phyloP scores from a whole-genome alignment of 2,113 vertebrate genomes.

The Melozone crissalis region DNA sequence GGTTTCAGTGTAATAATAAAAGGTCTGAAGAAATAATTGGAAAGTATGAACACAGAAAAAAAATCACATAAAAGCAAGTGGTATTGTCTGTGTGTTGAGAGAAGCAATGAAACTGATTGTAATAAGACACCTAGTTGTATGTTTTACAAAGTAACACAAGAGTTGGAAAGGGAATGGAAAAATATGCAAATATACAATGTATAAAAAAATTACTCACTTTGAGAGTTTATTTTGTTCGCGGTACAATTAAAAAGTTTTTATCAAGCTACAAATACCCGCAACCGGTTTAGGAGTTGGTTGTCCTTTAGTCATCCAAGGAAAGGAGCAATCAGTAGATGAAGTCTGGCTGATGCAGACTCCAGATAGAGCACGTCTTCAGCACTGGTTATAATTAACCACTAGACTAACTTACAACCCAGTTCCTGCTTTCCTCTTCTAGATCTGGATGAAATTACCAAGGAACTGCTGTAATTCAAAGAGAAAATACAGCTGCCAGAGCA shows the following conservation, averaged over 20 bases:
- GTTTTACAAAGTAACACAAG: neutral
- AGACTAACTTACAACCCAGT: neutral
- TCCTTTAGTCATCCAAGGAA: neutral
- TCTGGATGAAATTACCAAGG: neutral
- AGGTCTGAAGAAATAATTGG: neutral
- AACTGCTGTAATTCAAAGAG: neutral
- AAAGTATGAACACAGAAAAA: neutral
- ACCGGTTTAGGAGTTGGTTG: neutral
- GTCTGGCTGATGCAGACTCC: neutral
- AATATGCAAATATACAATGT: neutral
- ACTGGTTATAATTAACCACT: neutral
- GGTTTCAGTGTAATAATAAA: neutral
- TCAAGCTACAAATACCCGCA: neutral
- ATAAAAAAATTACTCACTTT: neutral
- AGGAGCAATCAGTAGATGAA: neutral
- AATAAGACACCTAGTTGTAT: neutral
- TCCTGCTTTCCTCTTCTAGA: neutral
- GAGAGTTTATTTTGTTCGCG: neutral
- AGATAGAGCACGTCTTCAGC: neutral
- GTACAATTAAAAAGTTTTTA: neutral
- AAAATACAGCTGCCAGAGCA: neutral
- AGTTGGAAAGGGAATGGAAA: neutral
- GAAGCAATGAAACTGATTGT: neutral
- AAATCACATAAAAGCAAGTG: neutral
- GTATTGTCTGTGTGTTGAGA: neutral